Evolutionary conservation across 2,888 invertebrate genomes (phyloP).

Genomic region (Caenorhabditis sp.): DNA sequence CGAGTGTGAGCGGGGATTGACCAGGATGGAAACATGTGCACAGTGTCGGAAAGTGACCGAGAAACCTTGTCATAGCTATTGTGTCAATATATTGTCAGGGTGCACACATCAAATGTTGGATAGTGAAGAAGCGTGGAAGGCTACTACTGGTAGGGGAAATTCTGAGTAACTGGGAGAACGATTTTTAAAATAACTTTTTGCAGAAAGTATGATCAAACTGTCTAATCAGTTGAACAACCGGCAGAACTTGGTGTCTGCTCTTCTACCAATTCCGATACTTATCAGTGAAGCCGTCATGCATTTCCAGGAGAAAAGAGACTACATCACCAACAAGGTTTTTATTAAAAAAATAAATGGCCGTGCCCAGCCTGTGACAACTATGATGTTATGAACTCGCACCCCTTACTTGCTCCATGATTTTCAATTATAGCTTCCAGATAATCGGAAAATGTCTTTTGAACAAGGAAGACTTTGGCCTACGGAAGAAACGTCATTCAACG

Average conservation of each 20-base stretch:
- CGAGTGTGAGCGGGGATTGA: conserved; percentile 45
- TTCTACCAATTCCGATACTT: conserved; percentile 43
- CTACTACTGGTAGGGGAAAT: conserved; percentile 20
- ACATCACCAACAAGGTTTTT: conserved; percentile 53
- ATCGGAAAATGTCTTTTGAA: conserved; percentile 40
- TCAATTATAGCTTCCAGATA: conserved; percentile 24
- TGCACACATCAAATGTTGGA: conserved; percentile 50
- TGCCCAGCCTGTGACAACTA: no score
- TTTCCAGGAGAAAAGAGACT: conserved; percentile 52
- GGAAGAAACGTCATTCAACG: not conserved
- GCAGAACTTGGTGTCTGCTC: conserved; percentile 45
- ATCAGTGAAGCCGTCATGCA: conserved; percentile 58
- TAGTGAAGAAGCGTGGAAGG: conserved; percentile 46
- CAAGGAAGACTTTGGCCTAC: conserved; percentile 8
- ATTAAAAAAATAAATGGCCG: no score
- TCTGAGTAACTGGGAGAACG: not conserved
- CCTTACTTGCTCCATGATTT: no score
- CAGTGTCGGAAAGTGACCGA: conserved; percentile 23
- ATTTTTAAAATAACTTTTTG: not conserved
- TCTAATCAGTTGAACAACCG: conserved; percentile 33
- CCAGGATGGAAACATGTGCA: conserved; percentile 48
- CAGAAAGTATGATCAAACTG: conserved; percentile 43
- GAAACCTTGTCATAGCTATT: conserved; percentile 40
- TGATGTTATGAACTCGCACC: no score
- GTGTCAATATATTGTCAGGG: conserved; percentile 52